Evolutionary conservation across 2,113 vertebrate genomes (phyloP).

Genomic region (Oostethus manadensis): DNA sequence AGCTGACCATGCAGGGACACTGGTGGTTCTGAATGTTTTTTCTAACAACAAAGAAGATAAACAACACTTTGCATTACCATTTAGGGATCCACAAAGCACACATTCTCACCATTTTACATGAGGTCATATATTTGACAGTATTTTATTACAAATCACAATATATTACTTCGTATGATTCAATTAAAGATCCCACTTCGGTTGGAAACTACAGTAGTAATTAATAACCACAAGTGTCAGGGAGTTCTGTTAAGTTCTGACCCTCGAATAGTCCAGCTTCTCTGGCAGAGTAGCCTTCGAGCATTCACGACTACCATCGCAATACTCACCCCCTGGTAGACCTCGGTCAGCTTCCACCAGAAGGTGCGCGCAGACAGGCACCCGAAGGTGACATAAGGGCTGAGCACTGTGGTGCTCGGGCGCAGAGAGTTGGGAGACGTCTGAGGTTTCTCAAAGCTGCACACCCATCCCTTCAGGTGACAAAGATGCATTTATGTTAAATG

Average conservation of each 20-base stretch:
- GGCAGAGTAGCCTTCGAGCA: neutral
- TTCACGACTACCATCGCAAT: neutral
- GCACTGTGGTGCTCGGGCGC: slow-evolving; percentile 73
- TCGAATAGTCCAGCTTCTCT: neutral
- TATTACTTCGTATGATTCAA: no score
- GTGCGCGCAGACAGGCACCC: slow-evolving; percentile 72
- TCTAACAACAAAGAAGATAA: slow-evolving; percentile 40
- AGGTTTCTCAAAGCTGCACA: slow-evolving; percentile 72
- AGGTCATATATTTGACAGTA: no score
- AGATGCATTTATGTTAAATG: neutral
- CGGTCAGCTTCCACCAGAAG: slow-evolving; percentile 71
- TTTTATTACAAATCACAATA: no score
- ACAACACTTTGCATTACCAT: no score
- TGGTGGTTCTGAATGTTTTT: slow-evolving; percentile 68
- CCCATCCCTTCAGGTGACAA: slow-evolving; percentile 56
- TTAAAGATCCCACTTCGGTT: no score
- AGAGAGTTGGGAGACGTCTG: slow-evolving; percentile 69
- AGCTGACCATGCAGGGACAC: slow-evolving; percentile 75
- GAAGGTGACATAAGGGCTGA: slow-evolving; percentile 72
- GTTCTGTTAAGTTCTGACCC: neutral
- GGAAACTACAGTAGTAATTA: no score
- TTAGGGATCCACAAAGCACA: no score
- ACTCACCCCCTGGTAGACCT: slow-evolving; percentile 70
- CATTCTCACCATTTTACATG: no score
- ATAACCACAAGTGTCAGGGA: no score